These are phyloP conservation scores for Lithophane leautieri DNA, from an alignment of 2,888 invertebrate species.

Conservation along the genomic window DNA sequence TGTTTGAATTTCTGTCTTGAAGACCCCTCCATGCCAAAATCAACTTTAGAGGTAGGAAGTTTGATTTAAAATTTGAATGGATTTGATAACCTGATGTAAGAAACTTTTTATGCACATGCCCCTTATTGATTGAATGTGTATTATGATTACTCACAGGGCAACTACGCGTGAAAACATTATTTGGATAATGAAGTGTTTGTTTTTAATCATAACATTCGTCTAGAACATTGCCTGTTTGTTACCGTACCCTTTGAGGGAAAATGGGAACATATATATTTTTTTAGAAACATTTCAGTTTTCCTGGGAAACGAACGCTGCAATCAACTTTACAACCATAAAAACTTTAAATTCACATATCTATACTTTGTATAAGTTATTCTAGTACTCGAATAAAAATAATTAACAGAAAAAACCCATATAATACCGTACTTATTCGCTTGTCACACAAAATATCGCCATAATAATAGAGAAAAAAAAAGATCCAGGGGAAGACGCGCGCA, in stretches of 20 bases:
- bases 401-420: slow-evolving; percentile 64
- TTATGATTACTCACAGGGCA: slow-evolving; percentile 80
- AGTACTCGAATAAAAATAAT: slow-evolving; percentile 47
- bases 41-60: slow-evolving; percentile 13
- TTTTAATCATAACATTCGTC: slow-evolving; percentile 67
- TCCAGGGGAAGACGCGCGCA: slow-evolving; percentile 86
- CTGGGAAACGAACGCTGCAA: not conserved
- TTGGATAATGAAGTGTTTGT: slow-evolving; percentile 74
- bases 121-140: slow-evolving; percentile 82
- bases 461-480: slow-evolving; percentile 80
- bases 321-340: not conserved
- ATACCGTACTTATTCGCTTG: slow-evolving; percentile 75
- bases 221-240: not conserved
- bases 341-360: not conserved
- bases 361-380: slow-evolving; percentile 1
- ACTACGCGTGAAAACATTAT: slow-evolving; percentile 81
- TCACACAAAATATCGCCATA: slow-evolving; percentile 82
- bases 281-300: slow-evolving; percentile 2
- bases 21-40: slow-evolving; percentile 29
- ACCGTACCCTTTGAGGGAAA: not conserved
- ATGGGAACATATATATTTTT: not conserved
- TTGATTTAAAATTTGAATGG: slow-evolving; percentile 55
- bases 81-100: slow-evolving; percentile 53
- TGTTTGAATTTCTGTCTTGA: slow-evolving; percentile 32
- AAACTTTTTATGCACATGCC: slow-evolving; percentile 80